Percentiles rank a stretch among this genome's conserved stretches.
Evolutionary conservation across 53 echinoderm and acorn worm genomes (phyloP).

Genomic region (Echinarachnius parma): DNA sequence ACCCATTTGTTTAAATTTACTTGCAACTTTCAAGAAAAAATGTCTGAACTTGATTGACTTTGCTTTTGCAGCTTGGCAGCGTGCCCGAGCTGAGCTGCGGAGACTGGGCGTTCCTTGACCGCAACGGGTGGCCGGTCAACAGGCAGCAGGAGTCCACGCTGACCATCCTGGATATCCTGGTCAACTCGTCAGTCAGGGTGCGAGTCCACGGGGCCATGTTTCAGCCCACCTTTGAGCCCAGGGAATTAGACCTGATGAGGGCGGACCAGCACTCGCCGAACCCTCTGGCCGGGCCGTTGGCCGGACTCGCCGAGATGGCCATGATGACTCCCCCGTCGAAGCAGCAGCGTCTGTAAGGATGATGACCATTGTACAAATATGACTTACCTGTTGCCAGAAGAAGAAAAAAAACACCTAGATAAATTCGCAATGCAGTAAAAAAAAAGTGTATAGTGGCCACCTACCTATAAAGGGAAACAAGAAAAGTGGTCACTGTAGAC

Average conservation of each 20-base stretch:
- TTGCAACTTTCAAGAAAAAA: too few relatives aligned
- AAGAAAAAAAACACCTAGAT: too few relatives aligned
- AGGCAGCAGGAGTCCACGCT: conserved; percentile 76
- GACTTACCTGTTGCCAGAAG: too few relatives aligned
- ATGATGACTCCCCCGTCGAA: conserved; percentile 47
- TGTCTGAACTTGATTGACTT: too few relatives aligned
- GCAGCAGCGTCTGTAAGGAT: conserved; percentile 43
- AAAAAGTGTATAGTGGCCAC: too few relatives aligned
- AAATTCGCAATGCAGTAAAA: too few relatives aligned
- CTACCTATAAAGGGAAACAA: too few relatives aligned
- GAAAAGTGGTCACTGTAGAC: too few relatives aligned
- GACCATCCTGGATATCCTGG: conserved; percentile 77
- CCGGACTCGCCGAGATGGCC: conserved; percentile 17
- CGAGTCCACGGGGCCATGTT: conserved; percentile 37
- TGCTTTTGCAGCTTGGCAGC: conserved; percentile 58
- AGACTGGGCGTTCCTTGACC: conserved; percentile 84
- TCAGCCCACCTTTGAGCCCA: conserved; percentile 20
- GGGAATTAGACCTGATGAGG: too few relatives aligned
- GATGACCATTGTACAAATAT: too few relatives aligned
- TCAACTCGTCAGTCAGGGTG: conserved; percentile 61
- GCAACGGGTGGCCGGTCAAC: conserved; percentile 89
- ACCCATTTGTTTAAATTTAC: too few relatives aligned
- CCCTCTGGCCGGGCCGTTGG: background rate
- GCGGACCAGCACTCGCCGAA: conserved; percentile 1
- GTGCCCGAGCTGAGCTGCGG: conserved; percentile 45